Evolutionary conservation across 2,797 vertebrate genomes (phyloP).

Genomic region (Natrix natrix): DNA sequence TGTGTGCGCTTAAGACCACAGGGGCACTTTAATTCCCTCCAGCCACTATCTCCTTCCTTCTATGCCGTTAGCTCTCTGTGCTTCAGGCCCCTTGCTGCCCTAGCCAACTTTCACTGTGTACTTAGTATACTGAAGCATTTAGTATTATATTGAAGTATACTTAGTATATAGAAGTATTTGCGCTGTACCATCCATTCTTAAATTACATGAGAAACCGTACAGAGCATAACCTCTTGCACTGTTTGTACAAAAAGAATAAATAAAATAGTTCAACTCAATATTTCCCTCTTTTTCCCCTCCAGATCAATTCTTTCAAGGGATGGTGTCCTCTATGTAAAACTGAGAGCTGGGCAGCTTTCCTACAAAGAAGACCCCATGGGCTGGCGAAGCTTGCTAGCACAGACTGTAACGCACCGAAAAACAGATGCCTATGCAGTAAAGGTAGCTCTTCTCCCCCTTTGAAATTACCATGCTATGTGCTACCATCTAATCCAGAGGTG

Average conservation of each 20-base stretch:
- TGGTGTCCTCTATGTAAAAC: constrained; percentile 92
- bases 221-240: background rate
- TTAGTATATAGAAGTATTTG: background rate
- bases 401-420: constrained; percentile 83
- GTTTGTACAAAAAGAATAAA: background rate
- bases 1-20: background rate
- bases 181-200: background rate
- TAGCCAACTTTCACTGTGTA: background rate
- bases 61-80: background rate
- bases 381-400: constrained; percentile 92
- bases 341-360: constrained; percentile 92
- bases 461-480: background rate
- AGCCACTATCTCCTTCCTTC: background rate
- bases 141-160: background rate
- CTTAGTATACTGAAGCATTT: background rate
- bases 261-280: background rate
- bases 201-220: background rate
- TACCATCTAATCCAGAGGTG: background rate
- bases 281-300: constrained; percentile 6
- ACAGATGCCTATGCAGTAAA: constrained; percentile 88
- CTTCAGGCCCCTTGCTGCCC: background rate
- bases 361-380: constrained; percentile 98
- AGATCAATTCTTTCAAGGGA: constrained; percentile 93
- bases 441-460: constrained; percentile 66
- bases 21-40: background rate